Percentiles rank a stretch among this genome's conserved stretches.
Conservation (phyloP, 1,140 invertebrate species). For the Lepidostoma basale region DNA sequence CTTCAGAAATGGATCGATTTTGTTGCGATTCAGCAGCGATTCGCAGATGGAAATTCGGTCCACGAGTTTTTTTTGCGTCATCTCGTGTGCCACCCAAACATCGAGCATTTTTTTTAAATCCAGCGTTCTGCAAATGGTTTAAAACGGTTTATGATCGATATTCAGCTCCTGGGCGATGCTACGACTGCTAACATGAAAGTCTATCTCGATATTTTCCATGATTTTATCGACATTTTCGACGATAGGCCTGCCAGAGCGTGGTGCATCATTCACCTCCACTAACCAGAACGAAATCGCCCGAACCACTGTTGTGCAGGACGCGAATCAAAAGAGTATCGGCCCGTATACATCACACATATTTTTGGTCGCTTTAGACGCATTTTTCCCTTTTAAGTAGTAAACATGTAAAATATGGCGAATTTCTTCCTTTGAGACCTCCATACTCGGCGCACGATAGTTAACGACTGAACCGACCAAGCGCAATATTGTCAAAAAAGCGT, state of each 20-base stretch:
- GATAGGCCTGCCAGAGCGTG: slow-evolving; percentile 2
- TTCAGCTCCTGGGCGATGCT: slow-evolving; percentile 3
- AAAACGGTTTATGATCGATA: slow-evolving; percentile 6
- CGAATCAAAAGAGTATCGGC: too few relatives aligned
- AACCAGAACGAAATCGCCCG: too few relatives aligned
- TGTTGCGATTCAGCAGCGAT: slow-evolving; percentile 20
- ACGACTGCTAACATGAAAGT: slow-evolving; percentile 4
- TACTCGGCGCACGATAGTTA: slow-evolving; percentile 16
- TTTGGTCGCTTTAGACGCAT: too few relatives aligned
- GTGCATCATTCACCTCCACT: slow-evolving; percentile 8
- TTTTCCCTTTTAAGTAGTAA: too few relatives aligned
- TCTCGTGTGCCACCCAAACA: too few relatives aligned
- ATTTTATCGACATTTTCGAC: slow-evolving; percentile 1
- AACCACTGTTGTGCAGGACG: too few relatives aligned
- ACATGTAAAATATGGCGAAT: slow-evolving; percentile 5
- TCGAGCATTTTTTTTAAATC: too few relatives aligned
- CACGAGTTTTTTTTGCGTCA: slow-evolving; percentile 10
- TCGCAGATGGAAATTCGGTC: slow-evolving; percentile 20
- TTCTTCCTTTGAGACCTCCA: slow-evolving; percentile 17
- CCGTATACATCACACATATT: too few relatives aligned
- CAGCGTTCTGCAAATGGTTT: too few relatives aligned
- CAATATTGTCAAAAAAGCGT: slow-evolving; percentile 6
- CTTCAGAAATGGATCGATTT: slow-evolving; percentile 17
- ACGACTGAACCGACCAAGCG: slow-evolving; percentile 43
- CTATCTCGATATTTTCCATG: slow-evolving; percentile 11